phyloP scores from a whole-genome alignment of 1,140 invertebrate species.

The Drosophila micromelanica region DNA sequence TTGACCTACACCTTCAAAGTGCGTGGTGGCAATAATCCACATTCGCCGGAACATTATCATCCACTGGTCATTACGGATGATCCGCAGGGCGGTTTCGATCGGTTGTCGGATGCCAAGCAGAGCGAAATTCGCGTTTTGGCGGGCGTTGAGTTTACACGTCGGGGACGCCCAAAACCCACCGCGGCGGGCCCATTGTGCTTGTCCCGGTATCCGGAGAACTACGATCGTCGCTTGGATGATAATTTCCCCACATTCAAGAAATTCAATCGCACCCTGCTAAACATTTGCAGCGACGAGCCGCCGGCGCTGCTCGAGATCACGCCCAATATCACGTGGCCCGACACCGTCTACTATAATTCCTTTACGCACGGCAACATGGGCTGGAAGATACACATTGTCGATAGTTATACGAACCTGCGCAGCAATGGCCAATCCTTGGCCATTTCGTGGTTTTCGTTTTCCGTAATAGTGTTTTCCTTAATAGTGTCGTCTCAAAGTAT shows the following conservation, averaged over 20 bases:
- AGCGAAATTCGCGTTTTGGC: slow-evolving; percentile 91
- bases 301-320: slow-evolving; percentile 91
- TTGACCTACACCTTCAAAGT: slow-evolving; percentile 93
- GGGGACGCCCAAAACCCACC: slow-evolving; percentile 91
- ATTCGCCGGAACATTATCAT: slow-evolving; percentile 94
- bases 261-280: slow-evolving; percentile 91
- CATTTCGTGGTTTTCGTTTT: slow-evolving; percentile 7
- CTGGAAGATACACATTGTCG: slow-evolving; percentile 94
- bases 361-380: slow-evolving; percentile 96
- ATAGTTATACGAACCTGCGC: slow-evolving; percentile 86
- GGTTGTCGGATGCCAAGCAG: slow-evolving; percentile 89
- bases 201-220: slow-evolving; percentile 87
- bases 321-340: slow-evolving; percentile 96
- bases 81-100: slow-evolving; percentile 91
- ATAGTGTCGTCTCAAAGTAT: slow-evolving; percentile 17
- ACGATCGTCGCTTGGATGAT: slow-evolving; percentile 91
- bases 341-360: slow-evolving; percentile 96
- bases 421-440: slow-evolving; percentile 20
- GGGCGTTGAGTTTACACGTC: slow-evolving; percentile 92
- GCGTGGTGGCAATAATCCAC: slow-evolving; percentile 94
- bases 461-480: slow-evolving; percentile 15
- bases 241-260: slow-evolving; percentile 92
- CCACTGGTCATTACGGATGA: slow-evolving; percentile 96
- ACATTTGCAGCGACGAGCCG: slow-evolving; percentile 89
- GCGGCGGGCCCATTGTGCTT: slow-evolving; percentile 93